Base-by-base conservation (phyloP, 2,797 vertebrate genomes). In the Hephaestus fuliginosus region DNA sequence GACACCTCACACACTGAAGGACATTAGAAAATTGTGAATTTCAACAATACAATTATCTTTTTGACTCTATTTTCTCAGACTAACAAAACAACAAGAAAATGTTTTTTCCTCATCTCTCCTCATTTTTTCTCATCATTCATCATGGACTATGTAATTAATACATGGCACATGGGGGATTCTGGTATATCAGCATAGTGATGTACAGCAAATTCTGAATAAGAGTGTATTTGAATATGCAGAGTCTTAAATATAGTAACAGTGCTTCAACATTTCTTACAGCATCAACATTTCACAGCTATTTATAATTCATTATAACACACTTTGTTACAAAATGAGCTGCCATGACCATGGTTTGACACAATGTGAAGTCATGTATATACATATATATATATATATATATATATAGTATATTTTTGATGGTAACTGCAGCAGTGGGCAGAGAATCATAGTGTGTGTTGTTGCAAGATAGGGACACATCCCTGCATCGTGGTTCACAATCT, bases 401-500 rank as follows among this genome's bases (percentile, higher is more conserved):
- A 39, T 9, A 33, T 3, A 3, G 13, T 65, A 9, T 41, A 28
- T 68, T 20, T 64, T 41, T 30, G 10, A 39, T 48, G n/a, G 10
- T 69, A 51, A 70, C 33, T 70, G 70, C 30, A 39, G 8, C 46
- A 74, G 25, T 33, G 44, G 18, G 41, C 7, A 44, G 51, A 79
- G 58, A 74, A 81, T 62, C 49, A 30, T 9, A 62, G 17, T 61
- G 44, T 63, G 62, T 62, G 76, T 70, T 82, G 76, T 70, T 87
- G 82, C 70, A 85, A 70, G 67, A 53, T n/a, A 14, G 65, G 64
- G 41, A 82, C 82, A 85, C 61, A 62, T 76, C 52, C 44, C 71
- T 67, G 77, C 60, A 56, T 66, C 33, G 64, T 72, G 76, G 70
- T 79, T 83, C 81, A 57, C 81, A 84, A 82, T 85, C 83, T 85